These are phyloP conservation scores for Platyrinchus mystaceus DNA, from an alignment of 2,797 vertebrate species.

Conservation along the genomic window DNA sequence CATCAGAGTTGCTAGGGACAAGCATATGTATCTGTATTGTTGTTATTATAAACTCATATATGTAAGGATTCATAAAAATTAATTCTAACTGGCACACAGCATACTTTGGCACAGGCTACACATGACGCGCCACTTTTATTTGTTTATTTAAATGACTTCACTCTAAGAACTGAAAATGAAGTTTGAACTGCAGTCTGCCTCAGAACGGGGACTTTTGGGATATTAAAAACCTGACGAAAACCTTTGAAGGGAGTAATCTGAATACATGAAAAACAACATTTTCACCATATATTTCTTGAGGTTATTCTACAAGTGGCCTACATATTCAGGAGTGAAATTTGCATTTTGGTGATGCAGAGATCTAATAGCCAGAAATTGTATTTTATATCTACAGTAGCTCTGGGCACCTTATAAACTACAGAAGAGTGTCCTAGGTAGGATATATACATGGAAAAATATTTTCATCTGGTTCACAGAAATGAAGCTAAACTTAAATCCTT, in stretches of 20 bases:
- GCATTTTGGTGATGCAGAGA: conserved; percentile 50
- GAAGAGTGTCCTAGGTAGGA: not conserved
- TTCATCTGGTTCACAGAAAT: not conserved
- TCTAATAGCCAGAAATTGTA: conserved; percentile 47
- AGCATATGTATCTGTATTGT: not conserved
- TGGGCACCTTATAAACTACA: conserved; percentile 13
- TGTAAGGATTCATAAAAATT: conserved; percentile 23
- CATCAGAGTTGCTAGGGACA: not conserved
- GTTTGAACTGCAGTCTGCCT: conserved; percentile 49
- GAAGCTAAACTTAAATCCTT: not conserved
- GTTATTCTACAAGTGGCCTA: conserved; percentile 53
- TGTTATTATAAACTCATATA: not conserved
- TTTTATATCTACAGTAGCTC: conserved; percentile 44
- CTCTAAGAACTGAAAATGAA: conserved; percentile 45
- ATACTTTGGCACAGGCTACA: conserved; percentile 4
- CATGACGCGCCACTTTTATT: conserved; percentile 43
- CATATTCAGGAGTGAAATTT: conserved; percentile 45
- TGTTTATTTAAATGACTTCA: conserved; percentile 66
- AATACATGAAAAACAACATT: not conserved
- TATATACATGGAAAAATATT: conserved; percentile 10
- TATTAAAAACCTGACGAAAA: conserved; percentile 52
- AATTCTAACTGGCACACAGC: not conserved
- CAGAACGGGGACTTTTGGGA: conserved; percentile 20
- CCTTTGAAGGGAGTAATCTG: conserved; percentile 28
- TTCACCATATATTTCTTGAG: conserved; percentile 49